Conservation (phyloP, 2,113 vertebrate genomes). For the Cricetomys ansorgei region DNA sequence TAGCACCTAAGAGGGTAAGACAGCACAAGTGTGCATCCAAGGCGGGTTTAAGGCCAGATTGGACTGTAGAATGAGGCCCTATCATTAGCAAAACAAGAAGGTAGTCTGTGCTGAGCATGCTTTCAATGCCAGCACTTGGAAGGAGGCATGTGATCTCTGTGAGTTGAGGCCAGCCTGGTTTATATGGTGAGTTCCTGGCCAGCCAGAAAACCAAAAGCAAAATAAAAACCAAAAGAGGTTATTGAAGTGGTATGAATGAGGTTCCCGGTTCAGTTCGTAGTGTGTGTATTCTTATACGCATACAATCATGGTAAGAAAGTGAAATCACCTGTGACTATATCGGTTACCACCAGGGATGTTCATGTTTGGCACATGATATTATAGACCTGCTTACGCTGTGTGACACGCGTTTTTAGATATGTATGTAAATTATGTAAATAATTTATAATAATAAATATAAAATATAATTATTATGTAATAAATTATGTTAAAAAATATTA, state of each 20-base stretch:
- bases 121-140: background rate
- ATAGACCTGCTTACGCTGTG: background rate
- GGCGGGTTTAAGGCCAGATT: background rate
- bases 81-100: background rate
- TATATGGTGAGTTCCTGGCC: background rate
- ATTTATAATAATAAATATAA: too few relatives aligned
- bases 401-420: background rate
- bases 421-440: too few relatives aligned
- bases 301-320: background rate
- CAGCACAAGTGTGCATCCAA: background rate
- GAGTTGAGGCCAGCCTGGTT: background rate
- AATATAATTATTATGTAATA: too few relatives aligned
- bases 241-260: background rate
- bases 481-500: too few relatives aligned
- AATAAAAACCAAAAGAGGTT: background rate
- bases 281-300: background rate
- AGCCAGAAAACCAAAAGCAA: background rate
- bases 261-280: background rate
- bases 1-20: background rate
- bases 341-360: background rate
- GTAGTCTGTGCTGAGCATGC: too few relatives aligned
- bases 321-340: background rate
- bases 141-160: background rate
- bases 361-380: background rate
- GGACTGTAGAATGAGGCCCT: background rate